phyloP scores from a whole-genome alignment of 92 coral and sea anemone genomes.

The Bergia puertoricense region DNA sequence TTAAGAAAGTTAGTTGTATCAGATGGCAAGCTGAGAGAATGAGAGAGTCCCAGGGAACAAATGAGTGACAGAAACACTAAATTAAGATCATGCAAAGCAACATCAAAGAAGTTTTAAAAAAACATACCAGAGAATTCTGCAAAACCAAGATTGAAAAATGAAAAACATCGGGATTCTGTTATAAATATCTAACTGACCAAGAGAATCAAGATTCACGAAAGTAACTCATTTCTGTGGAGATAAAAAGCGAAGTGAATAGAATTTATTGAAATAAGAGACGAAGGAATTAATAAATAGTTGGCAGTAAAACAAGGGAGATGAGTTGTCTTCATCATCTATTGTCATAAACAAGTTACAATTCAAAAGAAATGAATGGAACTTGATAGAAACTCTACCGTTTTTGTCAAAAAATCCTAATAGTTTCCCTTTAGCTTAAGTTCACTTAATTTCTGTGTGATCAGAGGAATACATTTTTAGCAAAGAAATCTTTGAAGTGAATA shows the following conservation, averaged over 20 bases:
- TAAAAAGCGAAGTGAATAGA: conserved; percentile 9
- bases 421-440: neutral
- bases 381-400: neutral
- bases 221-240: neutral
- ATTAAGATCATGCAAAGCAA: neutral
- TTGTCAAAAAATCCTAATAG: neutral
- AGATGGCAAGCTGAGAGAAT: conserved; percentile 1
- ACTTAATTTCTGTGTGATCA: neutral
- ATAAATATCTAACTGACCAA: neutral
- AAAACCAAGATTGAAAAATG: neutral
- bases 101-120: neutral
- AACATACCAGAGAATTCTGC: neutral
- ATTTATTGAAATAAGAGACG: neutral
- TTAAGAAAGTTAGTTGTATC: neutral
- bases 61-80: neutral
- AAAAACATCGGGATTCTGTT: neutral
- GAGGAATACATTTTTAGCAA: neutral
- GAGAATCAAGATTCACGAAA: neutral
- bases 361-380: neutral
- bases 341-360: neutral
- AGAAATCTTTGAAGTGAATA: neutral
- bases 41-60: neutral
- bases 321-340: neutral
- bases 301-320: neutral
- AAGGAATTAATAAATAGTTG: neutral